Conservation (phyloP, 1,140 invertebrate genomes). For the Drosophila hydei region DNA sequence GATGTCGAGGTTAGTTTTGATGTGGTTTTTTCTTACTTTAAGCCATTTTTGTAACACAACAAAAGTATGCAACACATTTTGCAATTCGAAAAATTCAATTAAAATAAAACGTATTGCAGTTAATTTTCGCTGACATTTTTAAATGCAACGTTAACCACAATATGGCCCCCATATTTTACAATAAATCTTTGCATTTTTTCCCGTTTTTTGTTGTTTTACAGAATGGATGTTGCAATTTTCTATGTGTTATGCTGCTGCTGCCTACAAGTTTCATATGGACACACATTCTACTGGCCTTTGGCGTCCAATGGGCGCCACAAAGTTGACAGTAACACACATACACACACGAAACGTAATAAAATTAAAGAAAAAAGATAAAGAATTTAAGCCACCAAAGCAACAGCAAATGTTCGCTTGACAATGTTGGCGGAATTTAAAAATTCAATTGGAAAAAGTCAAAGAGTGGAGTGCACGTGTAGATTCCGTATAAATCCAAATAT, state of each 20-base stretch:
- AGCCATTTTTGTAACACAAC: too few relatives aligned
- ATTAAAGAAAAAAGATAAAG: slow-evolving; percentile 13
- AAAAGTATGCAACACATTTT: slow-evolving; percentile 14
- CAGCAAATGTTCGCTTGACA: slow-evolving; percentile 27
- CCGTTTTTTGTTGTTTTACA: neutral
- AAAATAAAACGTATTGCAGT: slow-evolving; percentile 58
- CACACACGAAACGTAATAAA: slow-evolving; percentile 11
- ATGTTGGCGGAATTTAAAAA: slow-evolving; percentile 62
- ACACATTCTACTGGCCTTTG: slow-evolving; percentile 69
- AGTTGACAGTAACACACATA: slow-evolving; percentile 30
- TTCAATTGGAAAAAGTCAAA: slow-evolving; percentile 66
- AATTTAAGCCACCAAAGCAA: slow-evolving; percentile 27
- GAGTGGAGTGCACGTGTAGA: slow-evolving; percentile 9
- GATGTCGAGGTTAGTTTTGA: slow-evolving; percentile 57
- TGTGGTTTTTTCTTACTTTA: neutral
- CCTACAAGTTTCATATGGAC: slow-evolving; percentile 46
- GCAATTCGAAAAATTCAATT: slow-evolving; percentile 4
- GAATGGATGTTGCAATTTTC: slow-evolving; percentile 73
- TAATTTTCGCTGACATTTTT: slow-evolving; percentile 70
- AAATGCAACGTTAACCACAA: slow-evolving; percentile 66
- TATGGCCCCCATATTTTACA: slow-evolving; percentile 34
- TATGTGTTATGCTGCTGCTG: slow-evolving; percentile 52
- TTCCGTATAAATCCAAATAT: neutral
- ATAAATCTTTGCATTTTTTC: slow-evolving; percentile 34
- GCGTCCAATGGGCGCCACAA: slow-evolving; percentile 35